Evolutionary conservation across 2,113 vertebrate genomes (phyloP), one percentile per base, ranked within the genome.

Genomic region (Stictonetta naevosa): DNA sequence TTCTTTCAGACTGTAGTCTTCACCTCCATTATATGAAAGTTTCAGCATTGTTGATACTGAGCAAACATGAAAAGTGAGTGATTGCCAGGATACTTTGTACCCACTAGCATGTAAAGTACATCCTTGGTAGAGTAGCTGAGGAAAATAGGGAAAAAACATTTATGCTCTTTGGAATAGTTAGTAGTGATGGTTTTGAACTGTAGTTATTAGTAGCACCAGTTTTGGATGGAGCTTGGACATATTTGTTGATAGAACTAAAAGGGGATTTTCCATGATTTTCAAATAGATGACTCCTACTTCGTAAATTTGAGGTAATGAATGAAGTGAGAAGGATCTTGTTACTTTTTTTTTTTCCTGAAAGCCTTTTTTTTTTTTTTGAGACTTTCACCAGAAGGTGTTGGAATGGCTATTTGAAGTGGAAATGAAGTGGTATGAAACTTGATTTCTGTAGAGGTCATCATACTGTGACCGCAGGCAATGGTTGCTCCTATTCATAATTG

Each of bases 101-200:
- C 6, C 13, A 8, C 28, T 77, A 2, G 3, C 0, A 0, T 38
- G 4, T 23, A 68, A 10, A 76, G 44, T 60, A 33, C 26, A 33
- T 77, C 6, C 29, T 11, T 84, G 34, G 17, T 28, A 77, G 18
- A 83, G 26, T 2, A 69, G 33, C 26, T 25, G 7, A 77, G 63
- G 28, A 83, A 92, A 88, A 76, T 21, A 6, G 66, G 69, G 52
- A 38, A 75, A 52, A 73, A 79, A 18, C 7, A 28, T 13, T 13
- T 58, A 2, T 79, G 34, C 22, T 68, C 7, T 82, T 85, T 76
- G 29, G 6, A 85, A 67, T 31, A 64, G 9, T 19, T 56, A 42
- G 4, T 79, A 26, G 11, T 68, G 23, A 20, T 50, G 4, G 18
- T 40, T 71, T 90, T 82, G 42, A 75, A 34, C 21, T 72, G 31